Evolutionary conservation across 1,140 invertebrate genomes (phyloP).

Genomic region (Sycobia sp.): DNA sequence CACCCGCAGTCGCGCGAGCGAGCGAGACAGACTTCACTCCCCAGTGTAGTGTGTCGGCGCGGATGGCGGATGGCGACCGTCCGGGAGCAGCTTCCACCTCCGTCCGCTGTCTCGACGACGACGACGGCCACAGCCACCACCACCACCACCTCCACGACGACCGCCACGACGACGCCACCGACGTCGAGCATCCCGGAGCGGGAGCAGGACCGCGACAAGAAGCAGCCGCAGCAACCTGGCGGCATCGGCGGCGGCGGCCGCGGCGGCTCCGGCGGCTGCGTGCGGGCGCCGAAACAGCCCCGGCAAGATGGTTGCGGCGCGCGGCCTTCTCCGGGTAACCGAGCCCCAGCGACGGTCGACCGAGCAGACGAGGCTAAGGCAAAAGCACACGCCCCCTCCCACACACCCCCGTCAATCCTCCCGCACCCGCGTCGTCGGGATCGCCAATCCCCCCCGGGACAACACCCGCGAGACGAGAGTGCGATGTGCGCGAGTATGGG

Average conservation of each 20-base stretch:
- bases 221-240: not conserved
- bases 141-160: not conserved
- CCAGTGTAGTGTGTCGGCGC: conserved; percentile 13
- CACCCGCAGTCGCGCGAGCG: not conserved
- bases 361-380: conserved; percentile 27
- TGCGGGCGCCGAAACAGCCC: not conserved
- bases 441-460: not conserved
- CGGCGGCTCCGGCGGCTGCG: too few species aligned
- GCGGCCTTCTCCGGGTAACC: conserved; percentile 3
- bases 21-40: not conserved
- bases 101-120: too few species aligned
- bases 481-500: too few species aligned
- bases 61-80: conserved; percentile 30
- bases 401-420: not conserved
- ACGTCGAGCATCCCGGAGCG: not conserved
- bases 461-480: too few species aligned
- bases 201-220: not conserved
- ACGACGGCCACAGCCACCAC: not conserved
- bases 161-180: not conserved
- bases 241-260: not conserved
- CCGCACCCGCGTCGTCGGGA: not conserved
- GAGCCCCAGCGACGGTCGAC: not conserved
- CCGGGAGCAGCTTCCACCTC: conserved; percentile 19
- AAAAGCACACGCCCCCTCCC: not conserved
- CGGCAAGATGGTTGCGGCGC: not conserved